phyloP scores from a whole-genome alignment of 2,113 vertebrate genomes.

The Gavialis gangeticus region DNA sequence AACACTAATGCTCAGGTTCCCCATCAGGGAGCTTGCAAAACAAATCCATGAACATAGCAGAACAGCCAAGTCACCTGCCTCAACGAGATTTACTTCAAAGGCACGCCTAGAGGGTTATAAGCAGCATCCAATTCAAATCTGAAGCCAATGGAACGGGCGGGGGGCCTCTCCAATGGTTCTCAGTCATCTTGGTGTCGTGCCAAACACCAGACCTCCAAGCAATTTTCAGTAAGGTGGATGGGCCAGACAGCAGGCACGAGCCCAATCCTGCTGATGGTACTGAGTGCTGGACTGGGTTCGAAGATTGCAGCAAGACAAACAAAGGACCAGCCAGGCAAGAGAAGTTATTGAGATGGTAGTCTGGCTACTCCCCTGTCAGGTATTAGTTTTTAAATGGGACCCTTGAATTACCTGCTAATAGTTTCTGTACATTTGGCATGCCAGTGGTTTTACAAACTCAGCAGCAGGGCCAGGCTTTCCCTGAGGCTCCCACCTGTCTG shows the following conservation, averaged over 20 bases:
- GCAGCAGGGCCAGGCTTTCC: not conserved
- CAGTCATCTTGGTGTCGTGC: constrained; percentile 48
- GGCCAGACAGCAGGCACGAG: not conserved
- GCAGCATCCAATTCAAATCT: constrained; percentile 19
- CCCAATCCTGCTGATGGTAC: not conserved
- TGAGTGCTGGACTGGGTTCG: not conserved
- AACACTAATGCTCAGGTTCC: not conserved
- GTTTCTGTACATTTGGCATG: not conserved
- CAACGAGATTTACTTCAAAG: constrained; percentile 30
- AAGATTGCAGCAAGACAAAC: not conserved
- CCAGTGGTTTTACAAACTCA: not conserved
- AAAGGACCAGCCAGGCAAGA: not conserved
- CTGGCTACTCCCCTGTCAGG: not conserved
- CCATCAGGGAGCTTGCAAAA: not conserved
- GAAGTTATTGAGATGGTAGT: not conserved
- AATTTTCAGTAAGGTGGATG: constrained; percentile 29
- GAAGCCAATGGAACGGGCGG: not conserved
- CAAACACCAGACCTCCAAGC: constrained; percentile 28
- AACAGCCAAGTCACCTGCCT: constrained; percentile 10
- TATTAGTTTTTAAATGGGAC: not conserved
- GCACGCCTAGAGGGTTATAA: constrained; percentile 25
- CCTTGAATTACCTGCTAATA: not conserved
- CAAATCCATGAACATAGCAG: not conserved
- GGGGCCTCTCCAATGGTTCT: constrained; percentile 10
- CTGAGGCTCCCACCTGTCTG: not conserved